Base-by-base conservation (phyloP, 1,140 invertebrate species). In the Batillaria attramentaria region DNA sequence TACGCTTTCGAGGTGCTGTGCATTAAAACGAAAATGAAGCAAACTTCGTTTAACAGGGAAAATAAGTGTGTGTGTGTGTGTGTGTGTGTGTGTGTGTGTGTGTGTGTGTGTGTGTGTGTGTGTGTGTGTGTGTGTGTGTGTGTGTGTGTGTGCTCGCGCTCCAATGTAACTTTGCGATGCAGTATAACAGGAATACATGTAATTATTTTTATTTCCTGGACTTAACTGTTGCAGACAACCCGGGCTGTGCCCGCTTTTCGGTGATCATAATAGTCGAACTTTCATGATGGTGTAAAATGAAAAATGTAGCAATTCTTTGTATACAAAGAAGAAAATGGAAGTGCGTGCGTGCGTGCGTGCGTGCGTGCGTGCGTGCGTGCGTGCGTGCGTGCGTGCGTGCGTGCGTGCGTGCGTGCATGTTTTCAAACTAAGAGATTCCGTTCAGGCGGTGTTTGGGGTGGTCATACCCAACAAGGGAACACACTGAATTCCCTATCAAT, bases 311-410 rank as follows among this genome's bases (percentile, higher is more conserved):
- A n/a, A n/a, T n/a, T n/a, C n/a, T n/a, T n/a, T n/a, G n/a, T n/a
- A n/a, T n/a, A n/a, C n/a, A n/a, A n/a, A n/a, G 28, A 62, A 62
- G 6, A 62, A 62, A 62, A 62, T 62, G 13, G n/a, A 28, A 62
- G 6, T 62, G 57, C 57, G 10, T 62, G 33, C 35, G 28, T 6
- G 33, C 62, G 33, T 35, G 62, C 62, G 28, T 35, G 62, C 6
- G 33, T 60, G 57, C 57, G 57, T 60, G 57, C 33, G 31, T 66
- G 33, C 35, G 28, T 6, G 33, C 62, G 33, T 35, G 62, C 62
- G 28, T 35, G 62, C 6, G 33, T 60, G 57, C 57, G 57, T 60
- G 57, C 57, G 57, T 60, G 57, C 57, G 20, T 35, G 62, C 24
- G 6, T 37, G 62, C 39, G 28, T 66, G 31, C n/a, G 28, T 66